These are phyloP conservation scores for Cydia strobilella DNA, from an alignment of 1,140 invertebrate species.

Conservation along the genomic window DNA sequence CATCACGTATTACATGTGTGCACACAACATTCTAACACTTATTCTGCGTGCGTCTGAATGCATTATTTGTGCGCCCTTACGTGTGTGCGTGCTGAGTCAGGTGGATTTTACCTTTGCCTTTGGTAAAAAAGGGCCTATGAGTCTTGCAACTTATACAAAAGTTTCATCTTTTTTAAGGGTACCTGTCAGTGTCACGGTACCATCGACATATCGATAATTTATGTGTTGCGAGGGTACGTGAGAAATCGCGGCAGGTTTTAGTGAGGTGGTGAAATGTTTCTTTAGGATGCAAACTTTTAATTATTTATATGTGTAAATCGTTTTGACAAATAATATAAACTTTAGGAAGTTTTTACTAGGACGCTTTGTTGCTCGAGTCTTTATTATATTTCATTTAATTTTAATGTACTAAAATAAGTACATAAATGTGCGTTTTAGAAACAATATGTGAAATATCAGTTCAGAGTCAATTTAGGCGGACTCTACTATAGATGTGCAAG, in stretches of 20 bases:
- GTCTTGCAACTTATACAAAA: slow-evolving; percentile 36
- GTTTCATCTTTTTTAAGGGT: not conserved
- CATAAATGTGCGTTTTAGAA: too few relatives aligned
- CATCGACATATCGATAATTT: slow-evolving; percentile 48
- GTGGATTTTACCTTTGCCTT: slow-evolving; percentile 51
- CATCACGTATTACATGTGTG: not conserved
- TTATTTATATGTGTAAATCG: slow-evolving; percentile 1
- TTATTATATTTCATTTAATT: too few relatives aligned
- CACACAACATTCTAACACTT: slow-evolving; percentile 13
- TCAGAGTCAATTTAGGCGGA: too few relatives aligned
- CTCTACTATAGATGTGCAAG: too few relatives aligned
- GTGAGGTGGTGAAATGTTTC: slow-evolving; percentile 44
- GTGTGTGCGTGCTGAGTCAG: slow-evolving; percentile 43
- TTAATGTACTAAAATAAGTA: too few relatives aligned
- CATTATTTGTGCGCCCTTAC: not conserved
- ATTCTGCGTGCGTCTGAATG: not conserved
- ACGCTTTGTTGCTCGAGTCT: not conserved
- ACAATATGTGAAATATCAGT: too few relatives aligned
- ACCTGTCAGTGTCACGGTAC: slow-evolving; percentile 23
- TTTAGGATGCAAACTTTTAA: not conserved
- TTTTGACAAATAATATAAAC: not conserved
- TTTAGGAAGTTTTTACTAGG: not conserved
- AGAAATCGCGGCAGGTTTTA: slow-evolving; percentile 40
- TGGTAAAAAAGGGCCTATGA: slow-evolving; percentile 33
- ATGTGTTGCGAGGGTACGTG: slow-evolving; percentile 48